Evolutionary conservation across 2,113 vertebrate genomes (phyloP).

Genomic region (Pluvianellus socialis): DNA sequence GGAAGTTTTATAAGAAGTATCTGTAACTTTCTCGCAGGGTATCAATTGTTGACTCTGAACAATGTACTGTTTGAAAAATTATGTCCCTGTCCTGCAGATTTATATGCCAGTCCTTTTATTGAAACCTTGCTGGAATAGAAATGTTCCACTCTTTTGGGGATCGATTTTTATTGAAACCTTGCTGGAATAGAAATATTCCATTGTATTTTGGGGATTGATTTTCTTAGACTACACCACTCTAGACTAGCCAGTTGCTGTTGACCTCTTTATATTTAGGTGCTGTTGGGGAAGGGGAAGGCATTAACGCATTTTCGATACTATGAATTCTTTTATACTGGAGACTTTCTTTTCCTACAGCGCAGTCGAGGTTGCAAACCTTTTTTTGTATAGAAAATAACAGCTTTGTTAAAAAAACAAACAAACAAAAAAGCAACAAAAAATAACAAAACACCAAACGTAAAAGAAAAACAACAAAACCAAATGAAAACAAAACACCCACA

Average conservation of each 20-base stretch:
- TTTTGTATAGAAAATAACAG: conserved; percentile 50
- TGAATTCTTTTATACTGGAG: conserved; percentile 67
- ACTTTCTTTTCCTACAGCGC: conserved; percentile 49
- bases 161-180: conserved; percentile 51
- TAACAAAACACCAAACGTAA: background rate
- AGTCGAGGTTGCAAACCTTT: conserved; percentile 44
- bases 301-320: conserved; percentile 57
- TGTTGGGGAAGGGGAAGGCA: conserved; percentile 55
- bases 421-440: background rate
- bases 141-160: conserved; percentile 61
- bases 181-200: conserved; percentile 41
- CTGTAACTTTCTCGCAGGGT: conserved; percentile 60
- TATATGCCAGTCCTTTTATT: conserved; percentile 41
- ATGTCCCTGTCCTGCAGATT: background rate
- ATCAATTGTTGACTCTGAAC: conserved; percentile 62
- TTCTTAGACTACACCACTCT: conserved; percentile 26
- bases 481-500: background rate
- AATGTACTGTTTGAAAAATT: conserved; percentile 38
- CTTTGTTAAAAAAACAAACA: conserved; percentile 12
- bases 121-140: conserved; percentile 51
- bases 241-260: conserved; percentile 53
- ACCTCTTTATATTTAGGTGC: conserved; percentile 69
- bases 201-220: conserved; percentile 31
- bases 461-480: background rate
- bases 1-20: conserved; percentile 64